Evolutionary conservation across 2,888 invertebrate genomes (phyloP), one percentile per base, ranked within the genome.

Genomic region (Drosophila leonis): DNA sequence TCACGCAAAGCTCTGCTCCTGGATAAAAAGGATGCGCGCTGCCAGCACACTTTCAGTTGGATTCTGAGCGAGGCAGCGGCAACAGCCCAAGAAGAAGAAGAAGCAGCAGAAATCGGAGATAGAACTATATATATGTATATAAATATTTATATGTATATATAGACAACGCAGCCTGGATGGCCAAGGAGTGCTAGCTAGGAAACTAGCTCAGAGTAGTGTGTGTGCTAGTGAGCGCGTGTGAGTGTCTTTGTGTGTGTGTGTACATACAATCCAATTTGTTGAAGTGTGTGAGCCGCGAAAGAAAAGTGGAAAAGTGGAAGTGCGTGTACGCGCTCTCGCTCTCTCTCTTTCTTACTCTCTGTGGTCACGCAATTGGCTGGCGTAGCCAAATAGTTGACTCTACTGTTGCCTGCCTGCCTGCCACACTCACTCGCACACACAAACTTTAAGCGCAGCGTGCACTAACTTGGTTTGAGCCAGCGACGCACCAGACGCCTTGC

Each of bases 41-140:
- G 78, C 57, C 66, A 55, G 76, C 78, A 65, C 62, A 74, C 72
- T 80, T 83, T 90, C 90, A 90, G 89, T 90, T 88, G 91, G 86
- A 87, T 82, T 87, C 78, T 82, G 90, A 87, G 78, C 80, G 90
- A 83, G 88, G 85, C 76, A 87, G 85, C 81, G 73, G 77, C 77
- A 89, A 67, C 74, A 76, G 48, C 24, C 56, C 24, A 44, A 37
- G 37, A 68, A 24, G 18, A 10, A 18, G 35, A 46, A 59, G 66
- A 59, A 77, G 59, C 63, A 77, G n/a, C 51, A 65, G 57, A 62
- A 72, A 20, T n/a, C 56, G 42, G 37, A 54, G 39, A 33, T 13
- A 39, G 37, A 39, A 37, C 49, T 49, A 31, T 49, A 49, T 49
- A 18, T 31, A 49, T 18, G 1, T 31, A 13, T 31, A 13, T 49